Conservation (phyloP, 2,113 vertebrate genomes). For the Reinhardtius hippoglossoides region DNA sequence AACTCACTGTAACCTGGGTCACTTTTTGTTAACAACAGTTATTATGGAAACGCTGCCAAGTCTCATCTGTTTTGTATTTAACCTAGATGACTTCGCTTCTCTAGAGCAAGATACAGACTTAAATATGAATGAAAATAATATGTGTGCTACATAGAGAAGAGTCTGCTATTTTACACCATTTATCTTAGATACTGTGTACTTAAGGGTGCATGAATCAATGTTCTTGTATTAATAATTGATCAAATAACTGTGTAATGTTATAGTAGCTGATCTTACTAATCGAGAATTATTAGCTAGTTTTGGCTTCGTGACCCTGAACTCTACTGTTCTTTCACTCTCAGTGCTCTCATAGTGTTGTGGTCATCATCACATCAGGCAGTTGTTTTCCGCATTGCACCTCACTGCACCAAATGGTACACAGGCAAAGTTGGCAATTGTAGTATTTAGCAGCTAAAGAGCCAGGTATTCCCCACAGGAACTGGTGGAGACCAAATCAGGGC, state of each 20-base stretch:
- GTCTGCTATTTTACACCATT: background rate
- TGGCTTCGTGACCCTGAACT: too few relatives aligned
- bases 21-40: constrained; percentile 30
- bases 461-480: background rate
- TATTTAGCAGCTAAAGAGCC: background rate
- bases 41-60: constrained; percentile 4
- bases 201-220: too few relatives aligned
- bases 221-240: too few relatives aligned
- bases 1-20: constrained; percentile 2
- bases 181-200: too few relatives aligned
- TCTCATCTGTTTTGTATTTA: constrained; percentile 33
- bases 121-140: background rate
- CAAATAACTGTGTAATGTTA: too few relatives aligned
- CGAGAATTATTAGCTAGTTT: too few relatives aligned
- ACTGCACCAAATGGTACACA: background rate
- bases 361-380: background rate
- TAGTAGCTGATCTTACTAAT: too few relatives aligned
- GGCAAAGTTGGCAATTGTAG: background rate
- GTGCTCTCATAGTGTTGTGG: background rate
- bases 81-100: background rate
- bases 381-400: background rate
- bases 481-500: background rate
- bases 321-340: background rate
- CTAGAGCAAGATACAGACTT: background rate
- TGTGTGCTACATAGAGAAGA: background rate